Conservation (phyloP, 2,888 invertebrate species). For the Eulithis testata region DNA sequence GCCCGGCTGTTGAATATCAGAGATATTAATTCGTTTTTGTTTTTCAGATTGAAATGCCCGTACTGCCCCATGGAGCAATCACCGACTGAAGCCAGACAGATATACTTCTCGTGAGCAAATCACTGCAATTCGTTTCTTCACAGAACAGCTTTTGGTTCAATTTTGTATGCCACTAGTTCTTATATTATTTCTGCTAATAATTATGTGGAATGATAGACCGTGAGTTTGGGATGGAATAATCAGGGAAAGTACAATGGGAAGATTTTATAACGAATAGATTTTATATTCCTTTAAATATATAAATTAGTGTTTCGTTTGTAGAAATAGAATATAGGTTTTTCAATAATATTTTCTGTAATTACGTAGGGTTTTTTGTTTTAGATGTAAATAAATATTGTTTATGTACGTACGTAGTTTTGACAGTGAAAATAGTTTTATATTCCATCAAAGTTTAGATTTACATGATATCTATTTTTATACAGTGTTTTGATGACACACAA, state of each 20-base stretch:
- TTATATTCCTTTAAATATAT: slow-evolving; percentile 17
- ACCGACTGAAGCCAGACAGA: slow-evolving; percentile 95
- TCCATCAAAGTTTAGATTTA: slow-evolving; percentile 1
- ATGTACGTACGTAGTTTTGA: background rate
- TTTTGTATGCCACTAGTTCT: slow-evolving; percentile 22
- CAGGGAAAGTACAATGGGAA: slow-evolving; percentile 24
- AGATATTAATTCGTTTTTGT: slow-evolving; percentile 2
- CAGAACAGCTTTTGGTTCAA: slow-evolving; percentile 8
- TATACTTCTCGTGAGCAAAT: slow-evolving; percentile 91
- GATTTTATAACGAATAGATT: slow-evolving; percentile 21
- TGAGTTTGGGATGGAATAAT: background rate
- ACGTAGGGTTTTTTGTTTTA: background rate
- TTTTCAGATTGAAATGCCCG: slow-evolving; percentile 96
- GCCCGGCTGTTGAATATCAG: background rate
- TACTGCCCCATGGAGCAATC: slow-evolving; percentile 99
- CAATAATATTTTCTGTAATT: slow-evolving; percentile 1
- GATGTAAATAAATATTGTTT: slow-evolving; percentile 9
- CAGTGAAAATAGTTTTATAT: background rate
- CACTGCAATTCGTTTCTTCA: slow-evolving; percentile 10
- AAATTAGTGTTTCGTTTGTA: background rate
- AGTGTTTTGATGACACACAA: background rate
- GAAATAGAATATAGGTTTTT: background rate
- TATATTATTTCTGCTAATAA: slow-evolving; percentile 17
- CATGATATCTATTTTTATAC: slow-evolving; percentile 6
- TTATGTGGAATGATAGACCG: slow-evolving; percentile 19